Percentiles rank a stretch among this genome's conserved stretches.
Conservation (phyloP, 2,797 vertebrate genomes). For the Champsocephalus esox region DNA sequence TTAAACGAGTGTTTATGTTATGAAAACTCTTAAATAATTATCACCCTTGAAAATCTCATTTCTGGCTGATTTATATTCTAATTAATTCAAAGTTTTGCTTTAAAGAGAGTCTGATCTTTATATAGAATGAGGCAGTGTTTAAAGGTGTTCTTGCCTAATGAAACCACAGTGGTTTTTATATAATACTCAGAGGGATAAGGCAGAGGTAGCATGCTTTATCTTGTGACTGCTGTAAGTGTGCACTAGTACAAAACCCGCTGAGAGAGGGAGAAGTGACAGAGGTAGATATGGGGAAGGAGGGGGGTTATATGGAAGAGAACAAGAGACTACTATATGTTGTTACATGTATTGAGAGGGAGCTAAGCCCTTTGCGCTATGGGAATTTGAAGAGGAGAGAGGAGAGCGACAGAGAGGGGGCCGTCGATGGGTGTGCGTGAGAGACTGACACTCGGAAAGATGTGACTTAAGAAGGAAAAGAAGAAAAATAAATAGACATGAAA, state of each 20-base stretch:
- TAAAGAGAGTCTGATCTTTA: constrained; percentile 55
- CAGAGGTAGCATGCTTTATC: constrained; percentile 64
- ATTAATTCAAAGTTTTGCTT: constrained; percentile 31
- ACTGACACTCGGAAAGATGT: constrained; percentile 40
- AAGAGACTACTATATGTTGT: constrained; percentile 50
- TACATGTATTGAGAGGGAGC: constrained; percentile 65
- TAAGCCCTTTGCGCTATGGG: constrained; percentile 51
- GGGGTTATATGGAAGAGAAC: constrained; percentile 23
- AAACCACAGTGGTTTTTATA: constrained; percentile 66
- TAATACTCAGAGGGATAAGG: constrained; percentile 69
- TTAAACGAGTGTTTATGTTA: not conserved
- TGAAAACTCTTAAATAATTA: not conserved
- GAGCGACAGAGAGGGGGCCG: constrained; percentile 30
- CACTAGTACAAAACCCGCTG: constrained; percentile 41
- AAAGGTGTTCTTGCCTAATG: constrained; percentile 64
- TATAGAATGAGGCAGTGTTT: constrained; percentile 54
- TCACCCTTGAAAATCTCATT: not conserved
- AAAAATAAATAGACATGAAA: constrained; percentile 59
- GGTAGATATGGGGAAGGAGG: constrained; percentile 8
- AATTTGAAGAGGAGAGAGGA: constrained; percentile 51
- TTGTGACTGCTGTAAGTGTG: constrained; percentile 58
- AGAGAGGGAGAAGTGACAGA: constrained; percentile 59
- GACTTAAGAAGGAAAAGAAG: constrained; percentile 39
- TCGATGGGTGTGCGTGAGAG: constrained; percentile 20
- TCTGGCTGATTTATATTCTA: constrained; percentile 10